Conservation (phyloP, 2,113 vertebrate species). For the Leuciscus idus region DNA sequence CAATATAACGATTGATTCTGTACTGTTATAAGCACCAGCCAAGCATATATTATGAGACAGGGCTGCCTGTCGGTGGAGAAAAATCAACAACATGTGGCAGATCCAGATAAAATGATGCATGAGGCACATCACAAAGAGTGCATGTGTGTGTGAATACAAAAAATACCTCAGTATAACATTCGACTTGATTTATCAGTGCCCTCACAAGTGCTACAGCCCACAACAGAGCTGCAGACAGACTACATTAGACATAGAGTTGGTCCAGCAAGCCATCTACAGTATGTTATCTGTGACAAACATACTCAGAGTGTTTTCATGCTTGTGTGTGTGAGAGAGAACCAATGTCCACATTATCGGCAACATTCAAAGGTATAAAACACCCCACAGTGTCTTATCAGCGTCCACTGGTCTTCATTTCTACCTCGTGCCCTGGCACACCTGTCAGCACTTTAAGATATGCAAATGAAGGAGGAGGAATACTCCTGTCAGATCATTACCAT, state of each 20-base stretch:
- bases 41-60: constrained; percentile 53
- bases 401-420: constrained; percentile 72
- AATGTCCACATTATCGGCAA: constrained; percentile 67
- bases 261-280: constrained; percentile 28
- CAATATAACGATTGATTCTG: constrained; percentile 57
- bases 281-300: constrained; percentile 37
- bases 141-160: constrained; percentile 24
- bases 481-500: constrained; percentile 97
- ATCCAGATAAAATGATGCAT: constrained; percentile 59
- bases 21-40: constrained; percentile 50
- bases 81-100: constrained; percentile 58
- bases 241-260: constrained; percentile 46
- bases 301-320: constrained; percentile 22
- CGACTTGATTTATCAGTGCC: constrained; percentile 52
- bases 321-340: constrained; percentile 51
- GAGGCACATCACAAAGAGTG: constrained; percentile 27
- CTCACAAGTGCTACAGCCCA: constrained; percentile 32
- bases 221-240: constrained; percentile 46
- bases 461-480: constrained; percentile 93
- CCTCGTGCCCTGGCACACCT: constrained; percentile 75
- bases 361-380: constrained; percentile 64
- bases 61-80: constrained; percentile 41
- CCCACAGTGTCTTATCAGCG: constrained; percentile 73
- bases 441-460: constrained; percentile 96
- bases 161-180: constrained; percentile 41